Conservation (phyloP, 2,888 invertebrate species). For the Polyommatus icarus region DNA sequence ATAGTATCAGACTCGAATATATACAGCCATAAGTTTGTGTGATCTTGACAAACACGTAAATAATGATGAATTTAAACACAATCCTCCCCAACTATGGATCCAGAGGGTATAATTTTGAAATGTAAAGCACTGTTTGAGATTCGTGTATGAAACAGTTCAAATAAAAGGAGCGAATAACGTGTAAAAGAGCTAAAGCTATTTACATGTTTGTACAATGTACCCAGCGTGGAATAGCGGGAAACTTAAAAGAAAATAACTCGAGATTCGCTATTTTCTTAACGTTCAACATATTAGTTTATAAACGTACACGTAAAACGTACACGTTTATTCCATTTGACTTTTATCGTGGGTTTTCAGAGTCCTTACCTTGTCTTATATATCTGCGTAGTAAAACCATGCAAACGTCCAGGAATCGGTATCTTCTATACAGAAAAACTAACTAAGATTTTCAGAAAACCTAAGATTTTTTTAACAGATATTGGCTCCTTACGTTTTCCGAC, state of each 20-base stretch:
- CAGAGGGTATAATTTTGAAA: constrained; percentile 9
- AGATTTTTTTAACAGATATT: too few relatives aligned
- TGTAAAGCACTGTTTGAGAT: constrained; percentile 5
- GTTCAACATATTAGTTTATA: constrained; percentile 27
- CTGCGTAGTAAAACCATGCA: not conserved
- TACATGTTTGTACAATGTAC: constrained; percentile 29
- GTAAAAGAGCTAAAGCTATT: constrained; percentile 29
- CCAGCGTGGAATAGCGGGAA: constrained; percentile 26
- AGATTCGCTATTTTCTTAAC: constrained; percentile 27
- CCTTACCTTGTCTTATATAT: not conserved
- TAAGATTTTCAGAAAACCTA: not conserved
- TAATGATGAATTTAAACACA: too few relatives aligned
- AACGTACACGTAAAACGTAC: not conserved
- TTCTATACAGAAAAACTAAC: too few relatives aligned
- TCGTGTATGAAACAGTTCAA: constrained; percentile 21
- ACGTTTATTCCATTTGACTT: constrained; percentile 15
- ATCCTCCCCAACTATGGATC: not conserved
- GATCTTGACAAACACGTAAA: too few relatives aligned
- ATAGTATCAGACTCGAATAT: too few relatives aligned
- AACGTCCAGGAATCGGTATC: not conserved
- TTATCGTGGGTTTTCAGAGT: not conserved
- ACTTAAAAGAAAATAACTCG: constrained; percentile 27
- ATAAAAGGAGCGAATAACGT: constrained; percentile 26
- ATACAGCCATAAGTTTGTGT: too few relatives aligned
- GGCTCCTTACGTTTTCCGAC: too few relatives aligned